phyloP scores from a whole-genome alignment of 2,113 vertebrate species.

The Alces alces region DNA sequence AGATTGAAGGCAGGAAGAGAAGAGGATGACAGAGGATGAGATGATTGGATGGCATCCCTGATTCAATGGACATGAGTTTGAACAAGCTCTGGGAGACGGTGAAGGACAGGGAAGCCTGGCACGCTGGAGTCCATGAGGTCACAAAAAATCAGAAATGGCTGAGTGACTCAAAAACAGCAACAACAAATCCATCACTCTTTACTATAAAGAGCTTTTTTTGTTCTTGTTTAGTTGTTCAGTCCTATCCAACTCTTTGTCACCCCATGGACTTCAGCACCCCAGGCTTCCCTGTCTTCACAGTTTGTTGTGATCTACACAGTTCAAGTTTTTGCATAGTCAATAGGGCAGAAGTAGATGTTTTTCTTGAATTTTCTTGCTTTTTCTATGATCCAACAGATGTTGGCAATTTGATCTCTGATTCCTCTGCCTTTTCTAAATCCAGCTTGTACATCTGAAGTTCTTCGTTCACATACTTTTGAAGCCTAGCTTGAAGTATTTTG shows the following conservation, averaged over 20 bases:
- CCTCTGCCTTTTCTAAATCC: not conserved
- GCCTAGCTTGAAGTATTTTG: not conserved
- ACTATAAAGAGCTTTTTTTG: not conserved
- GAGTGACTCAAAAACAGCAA: not conserved
- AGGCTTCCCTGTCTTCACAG: not conserved
- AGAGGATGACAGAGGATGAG: not conserved
- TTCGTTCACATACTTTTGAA: not conserved
- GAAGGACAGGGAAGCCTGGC: not conserved
- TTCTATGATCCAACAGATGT: not conserved
- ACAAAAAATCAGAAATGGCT: not conserved
- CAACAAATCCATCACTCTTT: not conserved
- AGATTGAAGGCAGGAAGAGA: not conserved
- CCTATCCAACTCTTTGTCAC: not conserved
- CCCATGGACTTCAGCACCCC: not conserved
- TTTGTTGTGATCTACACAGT: not conserved
- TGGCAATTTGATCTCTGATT: not conserved
- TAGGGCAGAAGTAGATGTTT: not conserved
- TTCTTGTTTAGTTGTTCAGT: not conserved
- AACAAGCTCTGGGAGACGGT: not conserved
- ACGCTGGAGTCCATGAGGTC: not conserved
- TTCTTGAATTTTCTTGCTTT: not conserved
- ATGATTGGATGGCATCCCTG: not conserved
- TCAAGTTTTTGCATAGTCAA: not conserved
- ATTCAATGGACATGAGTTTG: not conserved
- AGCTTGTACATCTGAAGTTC: not conserved